Conservation (phyloP, 2,888 invertebrate species). For the Caenorhabditis sp. region DNA sequence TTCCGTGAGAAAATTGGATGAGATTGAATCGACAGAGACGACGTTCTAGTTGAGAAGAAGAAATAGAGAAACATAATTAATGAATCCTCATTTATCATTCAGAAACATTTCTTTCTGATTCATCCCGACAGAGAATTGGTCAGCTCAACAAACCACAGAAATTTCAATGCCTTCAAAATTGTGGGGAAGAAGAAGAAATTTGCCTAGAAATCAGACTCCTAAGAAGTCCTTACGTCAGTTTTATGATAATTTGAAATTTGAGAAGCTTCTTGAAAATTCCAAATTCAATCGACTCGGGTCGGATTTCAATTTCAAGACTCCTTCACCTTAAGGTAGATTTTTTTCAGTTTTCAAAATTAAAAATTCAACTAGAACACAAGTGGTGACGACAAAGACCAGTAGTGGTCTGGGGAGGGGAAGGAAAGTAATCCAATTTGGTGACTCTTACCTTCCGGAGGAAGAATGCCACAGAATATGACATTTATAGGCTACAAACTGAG, state of each 20-base stretch:
- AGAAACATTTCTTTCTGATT: slow-evolving; percentile 1
- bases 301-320: not conserved
- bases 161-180: not conserved
- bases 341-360: not conserved
- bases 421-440: not conserved
- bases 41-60: not conserved
- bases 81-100: slow-evolving; percentile 13
- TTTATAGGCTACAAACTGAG: not conserved
- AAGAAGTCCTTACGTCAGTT: slow-evolving; percentile 47
- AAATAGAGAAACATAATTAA: slow-evolving; percentile 17
- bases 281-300: slow-evolving; percentile 26
- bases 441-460: not conserved
- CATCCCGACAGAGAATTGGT: not conserved
- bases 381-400: not conserved
- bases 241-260: slow-evolving; percentile 53
- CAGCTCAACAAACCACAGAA: not conserved
- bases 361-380: slow-evolving; percentile 7
- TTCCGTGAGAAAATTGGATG: slow-evolving; percentile 8
- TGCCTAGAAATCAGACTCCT: slow-evolving; percentile 20
- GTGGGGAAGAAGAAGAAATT: not conserved
- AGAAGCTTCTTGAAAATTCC: slow-evolving; percentile 6
- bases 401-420: not conserved
- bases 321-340: not conserved
- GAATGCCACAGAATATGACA: not conserved
- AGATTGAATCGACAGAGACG: not conserved